These are phyloP conservation scores for Daubentonia madagascariensis DNA, from an alignment of 2,113 vertebrate species.

Conservation along the genomic window DNA sequence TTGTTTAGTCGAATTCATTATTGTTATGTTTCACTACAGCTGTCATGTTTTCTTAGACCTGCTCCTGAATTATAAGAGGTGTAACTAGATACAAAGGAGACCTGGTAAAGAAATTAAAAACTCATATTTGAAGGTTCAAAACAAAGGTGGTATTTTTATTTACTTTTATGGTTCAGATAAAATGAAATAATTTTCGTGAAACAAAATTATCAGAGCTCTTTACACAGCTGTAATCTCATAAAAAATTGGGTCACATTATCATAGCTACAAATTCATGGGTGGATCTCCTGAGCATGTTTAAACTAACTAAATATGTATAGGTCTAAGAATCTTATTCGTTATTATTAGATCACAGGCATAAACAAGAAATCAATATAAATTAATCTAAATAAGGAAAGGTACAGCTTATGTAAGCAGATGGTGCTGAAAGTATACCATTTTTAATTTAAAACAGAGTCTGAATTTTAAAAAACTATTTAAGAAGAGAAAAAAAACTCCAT, in stretches of 20 bases:
- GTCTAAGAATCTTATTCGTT: not conserved
- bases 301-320: not conserved
- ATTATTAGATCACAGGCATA: not conserved
- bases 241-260: not conserved
- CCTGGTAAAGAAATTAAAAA: not conserved
- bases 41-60: not conserved
- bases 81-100: not conserved
- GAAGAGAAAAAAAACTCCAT: not conserved
- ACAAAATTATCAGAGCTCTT: not conserved
- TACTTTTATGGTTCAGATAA: not conserved
- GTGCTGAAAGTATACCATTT: not conserved
- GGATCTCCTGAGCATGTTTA: not conserved
- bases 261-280: not conserved
- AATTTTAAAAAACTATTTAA: not conserved
- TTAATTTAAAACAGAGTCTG: not conserved
- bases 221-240: not conserved
- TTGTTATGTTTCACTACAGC: not conserved
- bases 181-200: not conserved
- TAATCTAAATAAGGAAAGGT: not conserved
- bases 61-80: not conserved
- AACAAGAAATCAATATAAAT: not conserved
- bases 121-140: not conserved
- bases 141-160: not conserved
- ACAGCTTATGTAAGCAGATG: not conserved
- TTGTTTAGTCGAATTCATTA: not conserved